A percentile compares a stretch with the other conserved stretches of the same genome.
Evolutionary conservation across 2,797 vertebrate genomes (phyloP).

Genomic region (Characodon lateralis): DNA sequence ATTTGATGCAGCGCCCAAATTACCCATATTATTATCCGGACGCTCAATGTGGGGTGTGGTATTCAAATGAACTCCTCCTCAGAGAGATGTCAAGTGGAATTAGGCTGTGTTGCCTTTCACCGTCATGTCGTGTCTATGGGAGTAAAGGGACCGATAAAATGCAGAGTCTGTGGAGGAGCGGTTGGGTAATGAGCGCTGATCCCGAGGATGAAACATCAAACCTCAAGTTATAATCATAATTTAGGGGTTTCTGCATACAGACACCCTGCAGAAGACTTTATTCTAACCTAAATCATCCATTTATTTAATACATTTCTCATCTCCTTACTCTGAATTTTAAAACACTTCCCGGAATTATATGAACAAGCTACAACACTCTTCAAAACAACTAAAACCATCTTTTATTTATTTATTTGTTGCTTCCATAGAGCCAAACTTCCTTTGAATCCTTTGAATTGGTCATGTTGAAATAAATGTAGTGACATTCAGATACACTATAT

Average conservation of each 20-base stretch:
- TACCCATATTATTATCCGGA: slow-evolving; percentile 40
- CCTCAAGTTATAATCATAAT: neutral
- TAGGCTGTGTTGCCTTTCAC: slow-evolving; percentile 39
- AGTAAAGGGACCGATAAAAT: slow-evolving; percentile 14
- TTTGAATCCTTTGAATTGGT: no score
- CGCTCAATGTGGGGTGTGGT: slow-evolving; percentile 1
- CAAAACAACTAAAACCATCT: no score
- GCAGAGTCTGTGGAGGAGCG: slow-evolving; percentile 16
- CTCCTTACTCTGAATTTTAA: no score
- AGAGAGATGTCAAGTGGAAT: slow-evolving; percentile 57
- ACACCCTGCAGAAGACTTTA: neutral
- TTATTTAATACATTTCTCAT: no score
- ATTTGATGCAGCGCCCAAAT: slow-evolving; percentile 38
- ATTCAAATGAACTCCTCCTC: slow-evolving; percentile 61
- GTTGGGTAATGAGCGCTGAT: slow-evolving; percentile 31
- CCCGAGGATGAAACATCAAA: slow-evolving; percentile 31
- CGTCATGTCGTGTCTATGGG: slow-evolving; percentile 33
- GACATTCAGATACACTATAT: no score
- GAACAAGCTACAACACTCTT: no score
- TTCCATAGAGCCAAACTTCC: no score
- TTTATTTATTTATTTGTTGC: no score
- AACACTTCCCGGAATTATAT: no score
- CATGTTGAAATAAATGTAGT: no score
- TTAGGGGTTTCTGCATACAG: neutral
- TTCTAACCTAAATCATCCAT: neutral